These are phyloP conservation scores for Leucophenga varia DNA, from an alignment of 1,140 invertebrate species.

Conservation along the genomic window DNA sequence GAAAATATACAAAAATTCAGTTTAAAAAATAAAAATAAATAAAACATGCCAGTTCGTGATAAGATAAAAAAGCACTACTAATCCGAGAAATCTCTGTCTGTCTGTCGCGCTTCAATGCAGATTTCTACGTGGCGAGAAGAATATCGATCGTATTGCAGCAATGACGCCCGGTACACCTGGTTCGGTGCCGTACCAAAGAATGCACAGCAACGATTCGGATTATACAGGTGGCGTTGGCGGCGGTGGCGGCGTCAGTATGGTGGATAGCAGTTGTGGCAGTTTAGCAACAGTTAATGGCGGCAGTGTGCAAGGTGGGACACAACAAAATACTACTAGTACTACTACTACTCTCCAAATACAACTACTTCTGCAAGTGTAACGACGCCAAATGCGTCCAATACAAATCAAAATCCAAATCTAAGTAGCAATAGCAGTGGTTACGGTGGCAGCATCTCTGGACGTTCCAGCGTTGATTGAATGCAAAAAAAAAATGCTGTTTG, in stretches of 20 bases:
- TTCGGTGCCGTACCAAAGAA: constrained; percentile 74
- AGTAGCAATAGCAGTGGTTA: constrained; percentile 1
- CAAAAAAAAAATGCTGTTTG: no score
- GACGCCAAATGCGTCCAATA: no score
- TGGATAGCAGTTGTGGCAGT: constrained; percentile 20
- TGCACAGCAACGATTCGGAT: constrained; percentile 78
- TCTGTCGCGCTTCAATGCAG: constrained; percentile 57
- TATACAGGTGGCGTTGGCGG: constrained; percentile 43
- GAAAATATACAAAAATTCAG: no score
- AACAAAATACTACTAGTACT: constrained; percentile 32
- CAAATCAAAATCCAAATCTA: constrained; percentile 20
- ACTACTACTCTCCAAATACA: constrained; percentile 27
- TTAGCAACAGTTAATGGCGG: constrained; percentile 16
- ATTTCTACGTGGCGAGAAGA: constrained; percentile 79
- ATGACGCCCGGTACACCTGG: constrained; percentile 64
- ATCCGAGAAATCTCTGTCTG: constrained; percentile 11
- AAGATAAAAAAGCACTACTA: constrained; percentile 23
- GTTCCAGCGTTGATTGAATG: no score
- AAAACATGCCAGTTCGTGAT: not conserved
- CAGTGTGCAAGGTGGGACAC: constrained; percentile 53
- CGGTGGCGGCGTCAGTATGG: constrained; percentile 25
- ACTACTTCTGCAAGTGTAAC: no score
- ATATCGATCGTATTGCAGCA: constrained; percentile 55
- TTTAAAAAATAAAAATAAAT: not conserved
- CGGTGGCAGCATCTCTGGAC: not conserved